These are phyloP conservation scores for roundworm (Caenorhabditis elegans) DNA, from an alignment of 1,140 invertebrate species.

Conservation along the genomic window DNA sequence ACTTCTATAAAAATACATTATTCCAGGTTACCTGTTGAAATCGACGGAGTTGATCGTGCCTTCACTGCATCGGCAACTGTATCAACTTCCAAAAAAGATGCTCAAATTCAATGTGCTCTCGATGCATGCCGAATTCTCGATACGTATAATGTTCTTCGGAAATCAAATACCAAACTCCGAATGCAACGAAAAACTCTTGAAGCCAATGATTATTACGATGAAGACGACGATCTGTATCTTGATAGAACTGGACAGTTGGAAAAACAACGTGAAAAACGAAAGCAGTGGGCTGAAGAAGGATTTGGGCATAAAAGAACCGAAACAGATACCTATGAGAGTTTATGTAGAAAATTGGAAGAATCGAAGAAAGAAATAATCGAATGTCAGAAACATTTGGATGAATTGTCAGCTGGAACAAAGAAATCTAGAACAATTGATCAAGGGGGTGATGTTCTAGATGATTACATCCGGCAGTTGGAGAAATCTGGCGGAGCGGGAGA, in stretches of 20 bases:
- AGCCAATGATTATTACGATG: constrained; percentile 89
- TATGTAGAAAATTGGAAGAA: constrained; percentile 38
- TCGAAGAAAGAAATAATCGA: constrained; percentile 24
- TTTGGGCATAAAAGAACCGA: constrained; percentile 61
- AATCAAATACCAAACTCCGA: constrained; percentile 30
- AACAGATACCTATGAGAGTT: constrained; percentile 78
- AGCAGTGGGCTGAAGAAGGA: constrained; percentile 71
- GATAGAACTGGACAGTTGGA: constrained; percentile 91
- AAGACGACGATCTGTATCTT: constrained; percentile 93
- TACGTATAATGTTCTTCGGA: constrained; percentile 76
- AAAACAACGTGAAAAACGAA: constrained; percentile 79
- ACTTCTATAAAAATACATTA: not conserved
- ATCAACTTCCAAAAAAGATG: constrained; percentile 90
- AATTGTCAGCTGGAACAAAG: not conserved
- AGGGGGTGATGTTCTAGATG: constrained; percentile 31
- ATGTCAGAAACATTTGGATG: constrained; percentile 34
- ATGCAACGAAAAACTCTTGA: constrained; percentile 74
- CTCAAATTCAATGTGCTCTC: constrained; percentile 85
- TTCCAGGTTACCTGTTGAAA: constrained; percentile 78
- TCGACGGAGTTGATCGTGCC: constrained; percentile 73
- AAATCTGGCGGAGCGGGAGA: constrained; percentile 14
- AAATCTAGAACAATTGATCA: not conserved
- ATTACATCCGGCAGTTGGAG: constrained; percentile 31
- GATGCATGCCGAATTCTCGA: constrained; percentile 91
- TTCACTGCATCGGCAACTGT: constrained; percentile 82